Base-by-base conservation (phyloP, 2,797 vertebrate species). In the Otolemur crassicaudatus region DNA sequence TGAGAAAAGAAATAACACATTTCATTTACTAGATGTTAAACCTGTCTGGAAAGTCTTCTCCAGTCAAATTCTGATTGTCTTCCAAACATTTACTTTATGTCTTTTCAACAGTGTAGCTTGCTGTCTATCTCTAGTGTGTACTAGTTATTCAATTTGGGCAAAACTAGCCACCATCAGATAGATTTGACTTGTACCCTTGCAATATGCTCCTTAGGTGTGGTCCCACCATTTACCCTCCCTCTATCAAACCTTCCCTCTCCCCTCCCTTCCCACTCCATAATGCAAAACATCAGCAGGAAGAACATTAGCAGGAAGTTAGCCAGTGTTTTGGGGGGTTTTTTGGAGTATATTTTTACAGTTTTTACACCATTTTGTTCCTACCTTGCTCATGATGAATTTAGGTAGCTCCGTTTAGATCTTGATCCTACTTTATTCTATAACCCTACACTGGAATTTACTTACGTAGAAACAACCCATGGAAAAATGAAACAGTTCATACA, bases 361-460 rank as follows among this genome's bases (percentile, higher is more conserved):
- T 81, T 90, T 40, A 49, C 5, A 46, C 11, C 37, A 87, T 73
- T 11, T 69, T 94, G 8, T 63, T 94, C 91, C 77, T 14, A n/a
- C 87, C 37, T 93, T 60, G 25, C 1, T 80, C 23, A 63, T 49
- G 46, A 73, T 70, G 16, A 73, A 69, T 63, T 63, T 73, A 86
- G 73, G 31, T 58, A 67, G 20, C 8, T 85, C 25, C 31, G 12
- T 86, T 75, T 16, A 79, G 43, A 63, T 49, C 76, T 40, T n/a
- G 5, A 73, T 49, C n/a, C 5, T 69, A 72, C 6, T 67, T 72
- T 80, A 61, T 82, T 82, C 23, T 94, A 40, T 2, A 77, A 23
- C 90, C 1, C 14, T 92, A 87, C 67, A 12, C 49, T 90, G 63
- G n/a, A 80, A 72, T 94, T 86, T 58, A 91, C 67, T 69, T 76